These are phyloP conservation scores for Holotrichia oblita DNA, from an alignment of 1,140 invertebrate species.

Conservation along the genomic window DNA sequence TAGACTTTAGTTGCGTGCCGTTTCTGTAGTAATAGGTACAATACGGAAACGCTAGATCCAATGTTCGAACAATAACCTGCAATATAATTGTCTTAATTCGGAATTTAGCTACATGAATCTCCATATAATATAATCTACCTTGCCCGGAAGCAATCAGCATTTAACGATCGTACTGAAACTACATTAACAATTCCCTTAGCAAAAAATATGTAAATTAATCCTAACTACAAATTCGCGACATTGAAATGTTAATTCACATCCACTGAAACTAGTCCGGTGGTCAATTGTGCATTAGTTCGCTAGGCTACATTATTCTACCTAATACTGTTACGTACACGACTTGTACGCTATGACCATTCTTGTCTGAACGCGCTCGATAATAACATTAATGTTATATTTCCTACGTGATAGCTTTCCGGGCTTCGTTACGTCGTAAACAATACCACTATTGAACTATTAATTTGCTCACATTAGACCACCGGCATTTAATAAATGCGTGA, in stretches of 20 bases:
- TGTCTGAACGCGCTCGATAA: background rate
- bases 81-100: too few species aligned
- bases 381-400: background rate
- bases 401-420: background rate
- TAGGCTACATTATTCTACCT: background rate
- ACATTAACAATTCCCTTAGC: background rate
- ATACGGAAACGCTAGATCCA: too few species aligned
- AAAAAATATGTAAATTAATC: constrained; percentile 8
- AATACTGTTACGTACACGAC: background rate
- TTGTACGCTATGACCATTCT: background rate
- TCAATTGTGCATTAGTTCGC: background rate
- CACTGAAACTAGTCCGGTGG: background rate
- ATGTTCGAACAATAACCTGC: too few species aligned
- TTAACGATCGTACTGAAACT: background rate
- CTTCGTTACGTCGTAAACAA: background rate
- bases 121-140: background rate
- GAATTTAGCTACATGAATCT: too few species aligned
- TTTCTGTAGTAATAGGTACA: too few species aligned
- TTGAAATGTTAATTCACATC: background rate
- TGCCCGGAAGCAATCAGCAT: constrained; percentile 4
- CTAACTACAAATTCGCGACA: background rate
- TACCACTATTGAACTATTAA: background rate
- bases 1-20: too few species aligned
- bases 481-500: background rate
- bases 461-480: background rate